phyloP scores from a whole-genome alignment of 2,888 invertebrate species.

The Teleiodes luculella region DNA sequence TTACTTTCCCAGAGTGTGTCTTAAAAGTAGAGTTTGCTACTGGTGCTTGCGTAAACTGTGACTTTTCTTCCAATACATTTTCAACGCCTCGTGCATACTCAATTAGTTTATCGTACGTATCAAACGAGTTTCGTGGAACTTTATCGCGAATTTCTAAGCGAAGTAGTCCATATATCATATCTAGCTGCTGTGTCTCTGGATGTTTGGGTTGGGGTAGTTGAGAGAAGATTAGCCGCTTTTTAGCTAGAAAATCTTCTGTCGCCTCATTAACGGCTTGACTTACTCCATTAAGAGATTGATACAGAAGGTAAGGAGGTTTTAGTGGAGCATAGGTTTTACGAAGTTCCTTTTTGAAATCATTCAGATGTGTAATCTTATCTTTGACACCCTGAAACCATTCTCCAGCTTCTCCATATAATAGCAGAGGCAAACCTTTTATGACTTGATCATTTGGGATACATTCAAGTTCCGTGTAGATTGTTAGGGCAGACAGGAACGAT shows the following conservation, averaged over 20 bases:
- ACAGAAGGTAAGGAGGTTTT: conserved; percentile 7
- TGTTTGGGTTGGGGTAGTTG: conserved; percentile 7
- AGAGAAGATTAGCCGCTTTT: conserved; percentile 9
- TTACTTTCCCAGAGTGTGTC: no score
- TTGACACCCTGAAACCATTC: conserved; percentile 15
- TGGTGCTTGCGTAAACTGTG: background rate
- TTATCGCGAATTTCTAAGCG: conserved; percentile 3
- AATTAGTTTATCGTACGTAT: background rate
- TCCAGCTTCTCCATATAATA: conserved; percentile 14
- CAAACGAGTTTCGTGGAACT: background rate
- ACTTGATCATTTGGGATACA: conserved; percentile 6
- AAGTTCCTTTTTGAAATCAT: conserved; percentile 7
- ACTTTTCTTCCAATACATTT: background rate
- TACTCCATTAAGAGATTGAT: background rate
- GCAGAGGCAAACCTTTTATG: conserved; percentile 4
- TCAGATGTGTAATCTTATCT: background rate
- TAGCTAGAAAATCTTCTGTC: conserved; percentile 7
- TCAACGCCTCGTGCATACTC: conserved; percentile 1
- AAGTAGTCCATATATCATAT: conserved; percentile 10
- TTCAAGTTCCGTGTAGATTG: conserved; percentile 1
- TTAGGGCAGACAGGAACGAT: background rate
- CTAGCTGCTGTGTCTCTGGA: background rate
- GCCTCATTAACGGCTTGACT: background rate
- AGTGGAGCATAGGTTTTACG: conserved; percentile 12
- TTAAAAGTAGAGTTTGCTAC: no score